These are phyloP conservation scores for human (Homo sapiens) DNA, from an alignment of 2,113 vertebrate species.

Conservation along the genomic window DNA sequence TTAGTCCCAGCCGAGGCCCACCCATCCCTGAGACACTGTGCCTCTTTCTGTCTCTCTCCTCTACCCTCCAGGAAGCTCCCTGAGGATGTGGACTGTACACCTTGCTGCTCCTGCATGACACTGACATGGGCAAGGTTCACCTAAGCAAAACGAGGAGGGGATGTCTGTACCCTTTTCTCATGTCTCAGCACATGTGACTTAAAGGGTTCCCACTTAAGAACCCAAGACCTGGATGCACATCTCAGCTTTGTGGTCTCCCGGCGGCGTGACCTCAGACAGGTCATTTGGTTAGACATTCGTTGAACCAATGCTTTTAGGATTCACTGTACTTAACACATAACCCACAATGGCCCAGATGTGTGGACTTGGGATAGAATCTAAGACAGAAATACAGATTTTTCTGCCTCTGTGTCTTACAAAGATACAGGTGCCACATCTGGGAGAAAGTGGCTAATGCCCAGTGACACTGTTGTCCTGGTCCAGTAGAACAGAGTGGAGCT, in stretches of 20 bases:
- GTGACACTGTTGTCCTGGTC: fast-evolving
- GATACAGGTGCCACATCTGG: background rate
- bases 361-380: too few relatives aligned
- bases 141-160: background rate
- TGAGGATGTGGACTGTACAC: background rate
- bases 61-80: background rate
- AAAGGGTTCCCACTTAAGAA: background rate
- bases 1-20: background rate
- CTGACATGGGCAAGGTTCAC: too few relatives aligned
- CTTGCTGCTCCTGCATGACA: background rate
- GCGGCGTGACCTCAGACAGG: fast-evolving
- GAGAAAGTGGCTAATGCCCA: background rate
- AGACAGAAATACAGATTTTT: background rate
- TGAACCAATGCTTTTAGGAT: background rate
- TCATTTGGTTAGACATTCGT: background rate
- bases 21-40: fast-evolving
- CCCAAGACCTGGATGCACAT: background rate
- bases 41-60: background rate
- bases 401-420: background rate
- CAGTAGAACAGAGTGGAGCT: background rate
- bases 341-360: fast-evolving
- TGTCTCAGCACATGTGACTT: background rate
- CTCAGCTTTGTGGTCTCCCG: background rate
- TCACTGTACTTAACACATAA: too few relatives aligned
- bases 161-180: background rate